Evolutionary conservation across 1,140 invertebrate genomes (phyloP).

Genomic region (Hypsibius dujardini): DNA sequence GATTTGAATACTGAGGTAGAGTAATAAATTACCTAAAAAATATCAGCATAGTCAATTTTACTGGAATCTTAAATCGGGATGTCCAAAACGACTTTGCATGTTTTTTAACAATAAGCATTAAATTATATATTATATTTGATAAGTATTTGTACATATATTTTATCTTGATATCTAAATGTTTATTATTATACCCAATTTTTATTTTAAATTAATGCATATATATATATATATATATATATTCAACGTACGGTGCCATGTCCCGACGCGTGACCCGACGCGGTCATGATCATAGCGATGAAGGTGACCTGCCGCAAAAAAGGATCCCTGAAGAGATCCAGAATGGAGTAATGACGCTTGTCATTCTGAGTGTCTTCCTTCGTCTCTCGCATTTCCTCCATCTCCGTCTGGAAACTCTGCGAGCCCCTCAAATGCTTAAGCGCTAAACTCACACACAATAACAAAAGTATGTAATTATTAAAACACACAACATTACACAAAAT

Average conservation of each 20-base stretch:
- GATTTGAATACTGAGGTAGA: constrained; percentile 49
- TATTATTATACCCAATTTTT: neutral
- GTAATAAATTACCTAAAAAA: constrained; percentile 55
- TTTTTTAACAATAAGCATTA: no score
- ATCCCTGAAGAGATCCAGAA: constrained; percentile 20
- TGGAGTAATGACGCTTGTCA: constrained; percentile 15
- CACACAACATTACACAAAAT: no score
- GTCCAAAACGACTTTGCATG: no score
- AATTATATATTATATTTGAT: neutral
- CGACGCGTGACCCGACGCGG: constrained; percentile 68
- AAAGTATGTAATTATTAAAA: no score
- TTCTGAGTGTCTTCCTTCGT: constrained; percentile 20
- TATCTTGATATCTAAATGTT: constrained; percentile 5
- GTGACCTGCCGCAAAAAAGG: constrained; percentile 45
- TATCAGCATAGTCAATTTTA: constrained; percentile 9
- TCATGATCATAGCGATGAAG: constrained; percentile 51
- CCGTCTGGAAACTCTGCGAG: constrained; percentile 32
- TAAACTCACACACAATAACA: constrained; percentile 23
- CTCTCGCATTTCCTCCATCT: constrained; percentile 28
- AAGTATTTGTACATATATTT: neutral
- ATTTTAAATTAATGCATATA: constrained; percentile 17
- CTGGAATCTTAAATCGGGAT: neutral
- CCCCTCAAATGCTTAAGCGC: constrained; percentile 39
- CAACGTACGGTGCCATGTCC: constrained; percentile 38
- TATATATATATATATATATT: constrained; percentile 16